Conservation (phyloP, 1,140 invertebrate species). For the Condylostylus longicornis region DNA sequence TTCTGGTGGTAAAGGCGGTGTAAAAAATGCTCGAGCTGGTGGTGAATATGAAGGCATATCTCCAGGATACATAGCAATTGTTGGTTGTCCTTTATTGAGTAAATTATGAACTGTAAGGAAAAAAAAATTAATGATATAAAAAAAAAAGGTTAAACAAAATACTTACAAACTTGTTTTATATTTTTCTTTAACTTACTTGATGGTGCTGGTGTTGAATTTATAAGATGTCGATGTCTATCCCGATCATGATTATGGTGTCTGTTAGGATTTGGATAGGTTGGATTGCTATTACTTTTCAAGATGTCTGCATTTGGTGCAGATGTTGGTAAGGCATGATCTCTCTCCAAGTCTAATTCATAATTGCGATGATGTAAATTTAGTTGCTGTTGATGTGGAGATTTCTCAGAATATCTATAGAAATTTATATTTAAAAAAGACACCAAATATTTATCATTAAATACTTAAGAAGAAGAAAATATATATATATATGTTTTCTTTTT, state of each 20-base stretch:
- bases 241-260: slow-evolving; percentile 25
- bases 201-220: slow-evolving; percentile 25
- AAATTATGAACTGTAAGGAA: slow-evolving; percentile 23
- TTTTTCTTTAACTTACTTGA: slow-evolving; percentile 31
- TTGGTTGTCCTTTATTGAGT: slow-evolving; percentile 34
- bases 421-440: slow-evolving; percentile 4
- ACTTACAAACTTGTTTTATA: no score
- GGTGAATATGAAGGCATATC: slow-evolving; percentile 68
- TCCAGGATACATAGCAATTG: slow-evolving; percentile 35
- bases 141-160: slow-evolving; percentile 6
- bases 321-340: slow-evolving; percentile 49
- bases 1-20: slow-evolving; percentile 59
- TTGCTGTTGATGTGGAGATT: slow-evolving; percentile 17
- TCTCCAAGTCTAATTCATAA: slow-evolving; percentile 48
- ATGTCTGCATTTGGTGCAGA: slow-evolving; percentile 55
- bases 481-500: background rate
- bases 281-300: slow-evolving; percentile 52
- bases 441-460: slow-evolving; percentile 1
- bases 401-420: slow-evolving; percentile 15
- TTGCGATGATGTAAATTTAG: slow-evolving; percentile 23
- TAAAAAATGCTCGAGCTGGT: slow-evolving; percentile 58
- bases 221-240: slow-evolving; percentile 22
- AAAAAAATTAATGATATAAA: background rate
- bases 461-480: background rate
- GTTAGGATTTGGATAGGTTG: slow-evolving; percentile 49